These are phyloP conservation scores for Sminthurinus aureus DNA, from an alignment of 2,888 invertebrate genomes.

Conservation along the genomic window DNA sequence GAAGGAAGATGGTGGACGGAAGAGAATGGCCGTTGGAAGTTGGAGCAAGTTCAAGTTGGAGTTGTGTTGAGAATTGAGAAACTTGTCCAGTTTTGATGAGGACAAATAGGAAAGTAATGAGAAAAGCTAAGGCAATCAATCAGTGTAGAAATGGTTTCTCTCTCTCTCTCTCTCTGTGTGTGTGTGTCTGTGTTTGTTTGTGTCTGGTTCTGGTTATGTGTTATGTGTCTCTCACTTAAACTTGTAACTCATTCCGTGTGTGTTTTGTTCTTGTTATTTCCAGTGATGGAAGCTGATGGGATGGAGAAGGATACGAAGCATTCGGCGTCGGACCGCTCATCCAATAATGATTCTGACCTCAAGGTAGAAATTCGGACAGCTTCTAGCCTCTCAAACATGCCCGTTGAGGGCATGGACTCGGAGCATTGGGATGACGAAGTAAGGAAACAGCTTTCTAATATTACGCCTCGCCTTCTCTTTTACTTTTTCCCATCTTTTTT, in stretches of 20 bases:
- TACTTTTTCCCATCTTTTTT: no score
- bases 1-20: background rate
- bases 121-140: constrained; percentile 43
- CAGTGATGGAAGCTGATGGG: constrained; percentile 65
- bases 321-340: constrained; percentile 89
- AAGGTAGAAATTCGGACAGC: constrained; percentile 84
- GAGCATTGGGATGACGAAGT: constrained; percentile 63
- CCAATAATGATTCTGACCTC: constrained; percentile 85
- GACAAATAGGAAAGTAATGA: constrained; percentile 41
- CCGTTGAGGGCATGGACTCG: constrained; percentile 57
- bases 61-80: constrained; percentile 23
- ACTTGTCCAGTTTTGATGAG: constrained; percentile 37
- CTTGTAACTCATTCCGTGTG: background rate
- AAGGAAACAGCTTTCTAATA: constrained; percentile 62
- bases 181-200: no score
- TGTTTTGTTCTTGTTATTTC: constrained; percentile 22
- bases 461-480: no score
- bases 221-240: no score
- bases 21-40: constrained; percentile 8
- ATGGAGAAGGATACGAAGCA: constrained; percentile 65
- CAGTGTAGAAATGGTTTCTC: constrained; percentile 28
- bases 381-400: constrained; percentile 59
- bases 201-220: no score
- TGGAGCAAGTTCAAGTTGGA: no score
- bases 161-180: no score